Evolutionary conservation across 2,888 invertebrate genomes (phyloP).

Genomic region (Nomada ruficornis): DNA sequence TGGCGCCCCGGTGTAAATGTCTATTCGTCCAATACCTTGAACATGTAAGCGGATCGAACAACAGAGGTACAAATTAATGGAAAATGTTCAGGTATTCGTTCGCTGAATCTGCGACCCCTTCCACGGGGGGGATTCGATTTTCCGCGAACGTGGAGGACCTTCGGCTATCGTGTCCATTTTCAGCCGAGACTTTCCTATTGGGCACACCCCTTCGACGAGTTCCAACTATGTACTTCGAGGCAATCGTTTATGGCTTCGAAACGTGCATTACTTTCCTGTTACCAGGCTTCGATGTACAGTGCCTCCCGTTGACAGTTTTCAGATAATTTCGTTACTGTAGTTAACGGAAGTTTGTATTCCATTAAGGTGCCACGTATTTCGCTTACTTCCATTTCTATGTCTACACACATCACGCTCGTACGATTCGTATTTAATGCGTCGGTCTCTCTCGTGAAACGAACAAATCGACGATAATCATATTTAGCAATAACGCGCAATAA

Average conservation of each 20-base stretch:
- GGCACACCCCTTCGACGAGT: slow-evolving; percentile 8
- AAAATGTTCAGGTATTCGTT: slow-evolving; percentile 28
- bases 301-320: slow-evolving; percentile 70
- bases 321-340: slow-evolving; percentile 78
- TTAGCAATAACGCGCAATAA: no score
- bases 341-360: slow-evolving; percentile 76
- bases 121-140: slow-evolving; percentile 26
- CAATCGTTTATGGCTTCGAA: slow-evolving; percentile 41
- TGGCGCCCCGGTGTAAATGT: background rate
- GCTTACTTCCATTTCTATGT: slow-evolving; percentile 50
- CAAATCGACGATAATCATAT: background rate
- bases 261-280: slow-evolving; percentile 68
- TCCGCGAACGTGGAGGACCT: background rate
- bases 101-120: slow-evolving; percentile 17
- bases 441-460: slow-evolving; percentile 10
- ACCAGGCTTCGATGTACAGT: slow-evolving; percentile 26
- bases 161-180: slow-evolving; percentile 36
- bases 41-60: background rate
- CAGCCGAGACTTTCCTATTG: slow-evolving; percentile 23
- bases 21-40: background rate
- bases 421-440: background rate
- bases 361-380: slow-evolving; percentile 75
- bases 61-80: slow-evolving; percentile 26
- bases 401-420: slow-evolving; percentile 22
- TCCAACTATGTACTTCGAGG: slow-evolving; percentile 45